Evolutionary conservation across 2,113 vertebrate species (phyloP), one percentile per base, ranked within the genome.

Genomic region (Dryoscopus gambensis): DNA sequence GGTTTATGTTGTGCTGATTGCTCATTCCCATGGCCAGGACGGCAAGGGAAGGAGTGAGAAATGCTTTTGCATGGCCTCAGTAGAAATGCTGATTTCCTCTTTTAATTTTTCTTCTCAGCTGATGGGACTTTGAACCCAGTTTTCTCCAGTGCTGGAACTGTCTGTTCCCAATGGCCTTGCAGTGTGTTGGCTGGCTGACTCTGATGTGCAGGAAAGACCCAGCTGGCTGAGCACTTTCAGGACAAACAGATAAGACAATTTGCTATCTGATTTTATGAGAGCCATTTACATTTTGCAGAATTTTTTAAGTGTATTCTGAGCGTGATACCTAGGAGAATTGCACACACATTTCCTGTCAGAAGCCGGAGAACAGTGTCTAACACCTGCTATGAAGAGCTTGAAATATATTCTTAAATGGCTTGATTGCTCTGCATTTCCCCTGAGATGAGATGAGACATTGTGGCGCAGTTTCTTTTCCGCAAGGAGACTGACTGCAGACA

Each of bases 351-450:
- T 95, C 95, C 95, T 95, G 93, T 96, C 92, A 97, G 90, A 91
- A 97, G 93, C 46, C 33, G 0, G 55, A 94, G 91, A 96, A 94
- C 13, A 47, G 91, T 83, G 78, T 85, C 83, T 95, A 95, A 93
- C 94, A 93, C 88, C 96, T 94, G 96, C 93, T 92, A 87, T 64
- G 92, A 93, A 87, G 80, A 92, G 88, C 86, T 64, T 90, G 89
- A 96, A 92, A 92, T 96, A 94, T 89, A 92, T 90, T 96, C 90
- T 93, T 96, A 96, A 94, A 96, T 88, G 91, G 40, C 85, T 93
- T 96, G 96, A 97, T 96, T 96, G 84, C 94, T 94, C 53, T 94
- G 87, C 83, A 71, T 96, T 92, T 95, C 95, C 77, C 92, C 68
- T 49, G 96, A 69, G 94, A 87, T 25, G 35, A 69, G 78, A 87